phyloP scores from a whole-genome alignment of 2,797 vertebrate genomes.

The Sebastes diploproa region DNA sequence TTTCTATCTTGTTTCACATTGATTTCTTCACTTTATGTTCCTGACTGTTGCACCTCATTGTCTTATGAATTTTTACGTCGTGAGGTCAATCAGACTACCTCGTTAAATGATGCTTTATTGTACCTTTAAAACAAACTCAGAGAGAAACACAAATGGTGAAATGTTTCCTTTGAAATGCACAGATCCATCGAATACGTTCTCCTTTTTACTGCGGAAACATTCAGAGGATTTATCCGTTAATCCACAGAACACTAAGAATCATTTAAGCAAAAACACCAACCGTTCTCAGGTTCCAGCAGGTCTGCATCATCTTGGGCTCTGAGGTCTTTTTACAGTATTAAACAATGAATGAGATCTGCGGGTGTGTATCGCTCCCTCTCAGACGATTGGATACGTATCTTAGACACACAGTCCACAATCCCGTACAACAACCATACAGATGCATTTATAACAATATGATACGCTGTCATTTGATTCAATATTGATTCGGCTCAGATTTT shows the following conservation, averaged over 20 bases:
- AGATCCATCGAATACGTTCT: neutral
- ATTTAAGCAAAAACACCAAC: neutral
- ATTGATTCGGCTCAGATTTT: neutral
- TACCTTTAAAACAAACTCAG: neutral
- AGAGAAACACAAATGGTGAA: neutral
- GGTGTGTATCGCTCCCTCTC: neutral
- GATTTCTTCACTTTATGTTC: neutral
- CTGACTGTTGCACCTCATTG: neutral
- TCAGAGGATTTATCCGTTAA: neutral
- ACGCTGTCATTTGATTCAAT: neutral
- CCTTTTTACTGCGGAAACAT: neutral
- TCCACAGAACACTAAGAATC: neutral
- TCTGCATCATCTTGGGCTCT: neutral
- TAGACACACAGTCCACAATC: neutral
- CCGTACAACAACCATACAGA: neutral
- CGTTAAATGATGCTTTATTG: neutral
- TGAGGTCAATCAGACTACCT: neutral
- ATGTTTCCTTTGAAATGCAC: neutral
- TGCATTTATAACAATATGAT: neutral
- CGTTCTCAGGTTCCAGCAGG: neutral
- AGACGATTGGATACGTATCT: no score
- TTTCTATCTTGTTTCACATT: slow-evolving; percentile 11
- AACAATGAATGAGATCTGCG: neutral
- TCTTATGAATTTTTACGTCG: neutral
- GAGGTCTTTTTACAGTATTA: neutral